Base-by-base conservation (phyloP, 2,888 invertebrate genomes). In the Brachypalpus laphriformis region DNA sequence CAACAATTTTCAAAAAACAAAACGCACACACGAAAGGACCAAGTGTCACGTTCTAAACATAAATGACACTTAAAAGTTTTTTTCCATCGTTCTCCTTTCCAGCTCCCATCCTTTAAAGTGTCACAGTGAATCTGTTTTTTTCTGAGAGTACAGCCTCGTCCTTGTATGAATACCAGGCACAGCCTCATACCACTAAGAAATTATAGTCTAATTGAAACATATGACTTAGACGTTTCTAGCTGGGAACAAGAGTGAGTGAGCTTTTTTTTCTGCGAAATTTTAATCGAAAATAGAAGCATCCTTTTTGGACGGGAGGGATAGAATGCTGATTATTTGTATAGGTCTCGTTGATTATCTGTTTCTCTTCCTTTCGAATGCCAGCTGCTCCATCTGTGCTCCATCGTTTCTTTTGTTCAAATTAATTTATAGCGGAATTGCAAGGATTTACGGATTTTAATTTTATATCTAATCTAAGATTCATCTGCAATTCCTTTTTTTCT, bases 161-260 rank as follows among this genome's bases (percentile, higher is more conserved):
- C 68, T 68, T 68, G 42, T 7, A 40, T 49, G 75, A 66, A 37
- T 56, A 28, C 18, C 28, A 37, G 22, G 9, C 74, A 42, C 40
- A 72, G 8, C 25, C n/a, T 18, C 40, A 34, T 25, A 45, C 49
- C 59, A 3, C 31, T 28, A 16, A 4, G 31, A 72, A 80, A 72
- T 72, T 80, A 59, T 59, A 66, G 51, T 74, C 80, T 74, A 74
- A 80, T 80, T 80, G 80, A 74, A 80, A 74, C 74, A 66, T 74
- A 66, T 74, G 72, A 74, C 59, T 74, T 59, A 34, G 72, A 74
- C 74, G 49, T 80, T 74, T 51, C 49, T 9, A 40, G 68, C 34
- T 56, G 42, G 14, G 16, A 31, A 40, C 18, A 37, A 28, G 40
- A 42, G 61, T n/a, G 42, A 37, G 57, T 20, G 34, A 14, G 28